Evolutionary conservation across 35 echinoderm and acorn worm genomes (phyloP).

Genomic region (Lytechinus pictus): DNA sequence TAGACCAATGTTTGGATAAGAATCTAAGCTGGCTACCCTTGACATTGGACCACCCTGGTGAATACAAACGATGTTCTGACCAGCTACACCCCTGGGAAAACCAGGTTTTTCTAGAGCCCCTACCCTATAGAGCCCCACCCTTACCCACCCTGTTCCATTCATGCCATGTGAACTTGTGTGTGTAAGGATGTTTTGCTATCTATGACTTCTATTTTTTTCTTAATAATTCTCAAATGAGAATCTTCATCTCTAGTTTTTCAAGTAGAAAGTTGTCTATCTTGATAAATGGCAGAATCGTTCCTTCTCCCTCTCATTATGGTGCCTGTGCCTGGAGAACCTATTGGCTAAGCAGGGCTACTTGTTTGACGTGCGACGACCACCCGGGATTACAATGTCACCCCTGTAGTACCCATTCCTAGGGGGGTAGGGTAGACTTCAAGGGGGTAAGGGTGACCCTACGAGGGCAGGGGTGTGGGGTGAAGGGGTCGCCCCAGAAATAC

Average conservation of each 20-base stretch:
- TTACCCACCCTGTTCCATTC: not conserved
- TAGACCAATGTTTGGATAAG: slow-evolving; percentile 10
- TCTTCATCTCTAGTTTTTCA: no score
- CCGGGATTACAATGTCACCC: not conserved
- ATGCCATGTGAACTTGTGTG: not conserved
- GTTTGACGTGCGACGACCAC: not conserved
- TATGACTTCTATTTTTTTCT: no score
- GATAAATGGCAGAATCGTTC: no score
- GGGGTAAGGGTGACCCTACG: not conserved
- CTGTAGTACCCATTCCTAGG: not conserved
- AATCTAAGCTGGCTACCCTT: slow-evolving; percentile 1
- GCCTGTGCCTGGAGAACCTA: not conserved
- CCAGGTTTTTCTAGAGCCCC: not conserved
- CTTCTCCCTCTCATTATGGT: not conserved
- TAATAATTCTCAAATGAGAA: no score
- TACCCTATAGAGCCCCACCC: not conserved
- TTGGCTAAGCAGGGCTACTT: not conserved
- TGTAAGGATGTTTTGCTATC: no score
- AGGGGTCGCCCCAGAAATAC: not conserved
- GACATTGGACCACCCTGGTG: not conserved
- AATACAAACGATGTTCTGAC: slow-evolving; percentile 5
- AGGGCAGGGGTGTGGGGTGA: not conserved
- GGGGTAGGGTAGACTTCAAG: not conserved
- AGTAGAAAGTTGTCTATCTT: no score
- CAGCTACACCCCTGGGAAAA: not conserved